Evolutionary conservation across 2,888 invertebrate species (phyloP).

Genomic region (Folsomia manolachei): DNA sequence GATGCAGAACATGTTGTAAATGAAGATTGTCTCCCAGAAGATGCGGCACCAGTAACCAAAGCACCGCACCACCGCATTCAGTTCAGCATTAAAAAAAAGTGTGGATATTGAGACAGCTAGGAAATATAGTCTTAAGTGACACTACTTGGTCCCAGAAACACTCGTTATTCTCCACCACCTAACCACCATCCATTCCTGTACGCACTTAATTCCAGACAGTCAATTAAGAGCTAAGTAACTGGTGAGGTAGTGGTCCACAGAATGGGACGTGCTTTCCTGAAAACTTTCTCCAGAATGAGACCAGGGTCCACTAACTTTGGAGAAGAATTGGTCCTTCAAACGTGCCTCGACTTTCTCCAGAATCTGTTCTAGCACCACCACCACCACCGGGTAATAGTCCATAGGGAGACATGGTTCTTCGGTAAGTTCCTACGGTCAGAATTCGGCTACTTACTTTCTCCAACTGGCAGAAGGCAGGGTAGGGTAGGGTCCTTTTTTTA

Average conservation of each 20-base stretch:
- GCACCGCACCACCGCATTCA: conserved; percentile 50
- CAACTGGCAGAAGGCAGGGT: not conserved
- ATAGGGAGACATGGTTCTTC: conserved; percentile 6
- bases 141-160: too few species aligned
- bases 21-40: conserved; percentile 46
- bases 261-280: conserved; percentile 18
- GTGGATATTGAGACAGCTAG: too few species aligned
- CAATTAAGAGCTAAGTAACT: not conserved
- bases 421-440: not conserved
- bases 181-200: not conserved
- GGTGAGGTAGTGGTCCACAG: conserved; percentile 13
- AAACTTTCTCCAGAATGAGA: too few species aligned
- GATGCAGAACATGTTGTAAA: conserved; percentile 52
- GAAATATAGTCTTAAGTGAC: too few species aligned
- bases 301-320: conserved; percentile 40
- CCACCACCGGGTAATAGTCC: conserved; percentile 19
- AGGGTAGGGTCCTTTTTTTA: not conserved
- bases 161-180: too few species aligned
- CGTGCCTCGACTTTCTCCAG: conserved; percentile 45
- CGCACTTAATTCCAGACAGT: not conserved
- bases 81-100: conserved; percentile 26
- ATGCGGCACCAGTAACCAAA: conserved; percentile 50
- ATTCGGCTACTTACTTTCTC: not conserved
- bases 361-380: conserved; percentile 16
- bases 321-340: conserved; percentile 33